Percentiles rank a stretch among this genome's conserved stretches.
Conservation (phyloP, 2,888 invertebrate genomes). For the Muschampia plurimacula region DNA sequence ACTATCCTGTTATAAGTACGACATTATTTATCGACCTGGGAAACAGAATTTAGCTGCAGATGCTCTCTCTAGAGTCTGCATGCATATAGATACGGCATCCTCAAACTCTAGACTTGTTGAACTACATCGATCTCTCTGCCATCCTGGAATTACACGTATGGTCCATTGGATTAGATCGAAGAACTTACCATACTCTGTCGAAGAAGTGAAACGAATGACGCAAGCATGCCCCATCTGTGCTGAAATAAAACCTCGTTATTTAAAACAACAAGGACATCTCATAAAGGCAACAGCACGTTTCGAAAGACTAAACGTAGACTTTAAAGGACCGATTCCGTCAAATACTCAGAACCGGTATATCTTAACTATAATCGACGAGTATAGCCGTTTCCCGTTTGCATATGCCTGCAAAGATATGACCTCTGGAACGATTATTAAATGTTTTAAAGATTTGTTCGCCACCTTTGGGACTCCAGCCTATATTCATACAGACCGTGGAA, state of each 20-base stretch:
- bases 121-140: not conserved
- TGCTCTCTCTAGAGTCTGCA: not conserved
- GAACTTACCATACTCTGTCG: constrained; percentile 7
- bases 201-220: constrained; percentile 9
- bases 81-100: not conserved
- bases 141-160: constrained; percentile 7
- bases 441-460: constrained; percentile 1
- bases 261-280: not conserved
- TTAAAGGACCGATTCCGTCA: constrained; percentile 11
- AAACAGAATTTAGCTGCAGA: not conserved
- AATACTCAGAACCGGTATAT: constrained; percentile 6
- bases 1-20: constrained; percentile 1
- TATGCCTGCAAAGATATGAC: constrained; percentile 9
- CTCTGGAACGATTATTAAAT: not conserved
- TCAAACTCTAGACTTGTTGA: not conserved
- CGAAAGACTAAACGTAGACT: constrained; percentile 4
- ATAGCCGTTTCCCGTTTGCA: constrained; percentile 7
- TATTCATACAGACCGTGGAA: constrained; percentile 9
- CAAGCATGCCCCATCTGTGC: not conserved
- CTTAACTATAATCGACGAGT: constrained; percentile 6
- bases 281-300: constrained; percentile 7
- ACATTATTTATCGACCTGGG: not conserved
- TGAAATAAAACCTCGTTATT: constrained; percentile 5
- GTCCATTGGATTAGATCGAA: constrained; percentile 12
- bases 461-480: constrained; percentile 6